Evolutionary conservation across 2,888 invertebrate species (phyloP).

Genomic region (Leucophenga montana): DNA sequence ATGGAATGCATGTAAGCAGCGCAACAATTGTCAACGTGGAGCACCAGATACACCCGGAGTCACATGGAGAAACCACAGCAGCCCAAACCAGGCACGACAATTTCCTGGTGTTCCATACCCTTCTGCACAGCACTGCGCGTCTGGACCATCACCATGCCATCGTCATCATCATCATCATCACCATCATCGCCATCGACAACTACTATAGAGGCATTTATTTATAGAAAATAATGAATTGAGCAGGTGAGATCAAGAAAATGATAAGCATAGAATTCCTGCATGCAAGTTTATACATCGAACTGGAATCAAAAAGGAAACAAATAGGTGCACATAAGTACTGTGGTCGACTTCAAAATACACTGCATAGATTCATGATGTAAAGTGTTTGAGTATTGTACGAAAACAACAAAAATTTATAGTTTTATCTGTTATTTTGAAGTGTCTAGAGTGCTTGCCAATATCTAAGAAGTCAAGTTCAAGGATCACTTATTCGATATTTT

Average conservation of each 20-base stretch:
- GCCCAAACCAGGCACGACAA: conserved; percentile 16
- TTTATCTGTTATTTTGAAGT: too few relatives aligned
- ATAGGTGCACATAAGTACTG: too few relatives aligned
- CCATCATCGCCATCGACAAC: background rate
- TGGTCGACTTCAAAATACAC: too few relatives aligned
- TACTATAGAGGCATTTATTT: conserved; percentile 51
- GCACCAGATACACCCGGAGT: background rate
- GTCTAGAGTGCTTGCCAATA: too few relatives aligned
- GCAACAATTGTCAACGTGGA: conserved; percentile 13
- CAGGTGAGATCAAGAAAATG: conserved; percentile 66
- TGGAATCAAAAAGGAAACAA: too few relatives aligned
- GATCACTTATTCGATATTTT: too few relatives aligned
- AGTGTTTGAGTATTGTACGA: too few relatives aligned
- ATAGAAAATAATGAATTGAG: conserved; percentile 67
- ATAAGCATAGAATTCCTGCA: conserved; percentile 66
- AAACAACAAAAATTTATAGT: too few relatives aligned
- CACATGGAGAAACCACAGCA: background rate
- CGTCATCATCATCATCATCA: background rate
- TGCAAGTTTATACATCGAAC: conserved; percentile 39
- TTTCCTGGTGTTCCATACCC: too few relatives aligned
- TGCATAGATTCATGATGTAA: too few relatives aligned
- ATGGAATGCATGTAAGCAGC: conserved; percentile 13
- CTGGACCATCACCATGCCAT: background rate
- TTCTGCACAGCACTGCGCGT: background rate
- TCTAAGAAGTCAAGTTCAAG: too few relatives aligned